Conservation (phyloP, 2,797 vertebrate species). For the Hemibagrus guttatus region DNA sequence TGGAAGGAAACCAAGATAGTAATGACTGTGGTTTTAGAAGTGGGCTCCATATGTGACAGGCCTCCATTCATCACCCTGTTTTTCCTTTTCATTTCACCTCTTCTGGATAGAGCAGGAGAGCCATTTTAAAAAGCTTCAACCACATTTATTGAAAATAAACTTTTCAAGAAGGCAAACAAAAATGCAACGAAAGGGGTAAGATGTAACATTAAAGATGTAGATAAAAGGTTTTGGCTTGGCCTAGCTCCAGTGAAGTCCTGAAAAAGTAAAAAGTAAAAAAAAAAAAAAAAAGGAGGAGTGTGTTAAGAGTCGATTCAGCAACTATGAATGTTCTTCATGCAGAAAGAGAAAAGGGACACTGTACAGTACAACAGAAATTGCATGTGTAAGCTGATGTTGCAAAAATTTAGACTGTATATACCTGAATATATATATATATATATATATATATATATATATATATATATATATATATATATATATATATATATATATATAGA, state of each 20-base stretch:
- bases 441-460: too few relatives aligned
- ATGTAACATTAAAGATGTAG: conserved; percentile 31
- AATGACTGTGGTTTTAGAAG: conserved; percentile 58
- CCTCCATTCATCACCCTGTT: conserved; percentile 57
- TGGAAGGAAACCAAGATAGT: conserved; percentile 56
- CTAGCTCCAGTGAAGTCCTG: conserved; percentile 23
- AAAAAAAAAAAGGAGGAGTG: conserved; percentile 32
- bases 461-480: too few relatives aligned
- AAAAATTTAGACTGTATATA: background rate
- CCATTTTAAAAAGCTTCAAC: conserved; percentile 41
- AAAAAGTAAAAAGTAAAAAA: too few relatives aligned
- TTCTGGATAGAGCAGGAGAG: conserved; percentile 46
- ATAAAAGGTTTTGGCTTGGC: conserved; percentile 36
- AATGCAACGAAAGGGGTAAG: conserved; percentile 41
- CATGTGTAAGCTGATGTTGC: background rate
- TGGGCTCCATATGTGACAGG: conserved; percentile 55
- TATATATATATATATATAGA: too few relatives aligned
- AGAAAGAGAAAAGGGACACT: conserved; percentile 4
- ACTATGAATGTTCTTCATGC: conserved; percentile 36
- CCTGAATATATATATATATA: background rate
- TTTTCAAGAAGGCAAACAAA: conserved; percentile 51
- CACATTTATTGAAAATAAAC: conserved; percentile 50
- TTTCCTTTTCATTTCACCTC: conserved; percentile 55
- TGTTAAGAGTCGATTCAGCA: conserved; percentile 43
- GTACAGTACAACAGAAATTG: conserved; percentile 26